Conservation (phyloP, 2,888 invertebrate species). For the Hedya salicella region DNA sequence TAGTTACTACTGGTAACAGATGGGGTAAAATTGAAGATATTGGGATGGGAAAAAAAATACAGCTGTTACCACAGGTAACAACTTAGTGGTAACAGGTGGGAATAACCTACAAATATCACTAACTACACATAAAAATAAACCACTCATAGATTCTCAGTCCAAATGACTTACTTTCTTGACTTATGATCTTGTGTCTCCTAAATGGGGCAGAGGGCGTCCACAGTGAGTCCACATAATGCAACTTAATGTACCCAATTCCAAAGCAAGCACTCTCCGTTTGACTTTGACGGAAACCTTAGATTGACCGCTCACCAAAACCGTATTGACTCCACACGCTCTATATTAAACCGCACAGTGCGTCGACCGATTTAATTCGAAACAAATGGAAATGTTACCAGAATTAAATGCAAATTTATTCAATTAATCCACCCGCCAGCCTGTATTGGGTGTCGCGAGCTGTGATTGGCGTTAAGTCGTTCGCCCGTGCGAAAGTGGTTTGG, state of each 20-base stretch:
- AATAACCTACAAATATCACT: too few species aligned
- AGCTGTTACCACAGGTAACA: too few species aligned
- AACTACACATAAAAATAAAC: too few species aligned
- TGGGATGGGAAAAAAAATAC: too few species aligned
- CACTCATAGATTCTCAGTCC: too few species aligned
- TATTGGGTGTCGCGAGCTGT: constrained; percentile 79
- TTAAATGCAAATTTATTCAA: constrained; percentile 84
- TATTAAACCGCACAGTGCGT: constrained; percentile 45
- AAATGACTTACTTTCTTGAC: too few species aligned
- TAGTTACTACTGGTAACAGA: too few species aligned
- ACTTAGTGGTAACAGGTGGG: too few species aligned
- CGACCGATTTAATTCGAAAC: constrained; percentile 72
- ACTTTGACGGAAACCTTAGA: constrained; percentile 12
- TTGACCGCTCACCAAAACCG: constrained; percentile 10
- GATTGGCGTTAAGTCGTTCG: constrained; percentile 80
- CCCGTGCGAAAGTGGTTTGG: constrained; percentile 69
- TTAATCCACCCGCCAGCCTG: constrained; percentile 77
- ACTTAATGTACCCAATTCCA: neutral
- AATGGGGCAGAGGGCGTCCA: too few species aligned
- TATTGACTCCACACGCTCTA: constrained; percentile 28
- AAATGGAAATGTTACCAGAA: constrained; percentile 78
- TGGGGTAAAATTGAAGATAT: too few species aligned
- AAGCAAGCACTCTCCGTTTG: constrained; percentile 3
- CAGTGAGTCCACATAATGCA: too few species aligned
- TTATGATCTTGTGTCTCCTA: too few species aligned